Conservation (phyloP, 2,888 invertebrate genomes). For the Dascillus cervinus region DNA sequence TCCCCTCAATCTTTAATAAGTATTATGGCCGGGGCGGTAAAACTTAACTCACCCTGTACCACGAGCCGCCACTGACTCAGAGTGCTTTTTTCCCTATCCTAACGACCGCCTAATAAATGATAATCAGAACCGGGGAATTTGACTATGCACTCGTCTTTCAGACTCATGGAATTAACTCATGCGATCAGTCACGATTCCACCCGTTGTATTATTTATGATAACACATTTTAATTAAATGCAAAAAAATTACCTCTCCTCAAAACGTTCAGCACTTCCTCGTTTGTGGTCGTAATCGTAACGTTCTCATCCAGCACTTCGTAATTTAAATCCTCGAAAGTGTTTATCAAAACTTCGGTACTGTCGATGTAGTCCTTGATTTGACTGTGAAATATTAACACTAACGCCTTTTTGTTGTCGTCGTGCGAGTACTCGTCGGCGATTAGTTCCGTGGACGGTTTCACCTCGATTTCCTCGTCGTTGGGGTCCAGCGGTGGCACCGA, state of each 20-base stretch:
- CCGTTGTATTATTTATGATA: no score
- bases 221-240: no score
- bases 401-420: slow-evolving; percentile 13
- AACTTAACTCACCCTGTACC: no score
- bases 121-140: no score
- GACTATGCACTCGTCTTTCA: no score
- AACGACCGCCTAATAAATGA: no score
- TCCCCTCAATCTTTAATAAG: no score
- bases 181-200: no score
- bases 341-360: slow-evolving; percentile 15
- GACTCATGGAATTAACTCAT: no score
- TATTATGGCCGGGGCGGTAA: no score
- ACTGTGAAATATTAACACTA: slow-evolving; percentile 18
- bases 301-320: slow-evolving; percentile 19
- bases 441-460: slow-evolving; percentile 34
- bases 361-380: slow-evolving; percentile 12
- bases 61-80: no score
- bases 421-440: slow-evolving; percentile 35
- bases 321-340: slow-evolving; percentile 15
- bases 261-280: slow-evolving; percentile 11
- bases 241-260: slow-evolving; percentile 23
- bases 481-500: background rate
- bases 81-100: no score
- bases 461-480: slow-evolving; percentile 17
- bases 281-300: slow-evolving; percentile 14